Conservation (phyloP, 2,888 invertebrate genomes). For the Mythimna vitellina region DNA sequence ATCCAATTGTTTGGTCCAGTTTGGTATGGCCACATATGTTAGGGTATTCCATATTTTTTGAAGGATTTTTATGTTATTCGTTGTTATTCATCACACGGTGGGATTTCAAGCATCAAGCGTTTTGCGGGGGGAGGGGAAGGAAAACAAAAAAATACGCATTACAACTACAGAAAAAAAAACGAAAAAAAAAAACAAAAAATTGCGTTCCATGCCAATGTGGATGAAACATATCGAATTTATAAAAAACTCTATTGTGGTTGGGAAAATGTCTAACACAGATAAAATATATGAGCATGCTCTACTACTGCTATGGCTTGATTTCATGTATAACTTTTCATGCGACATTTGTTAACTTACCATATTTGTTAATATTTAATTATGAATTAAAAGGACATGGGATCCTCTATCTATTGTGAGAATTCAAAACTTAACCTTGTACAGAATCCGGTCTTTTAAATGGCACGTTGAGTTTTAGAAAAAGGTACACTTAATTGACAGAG, state of each 20-base stretch:
- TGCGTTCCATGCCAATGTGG: slow-evolving; percentile 55
- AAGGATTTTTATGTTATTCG: slow-evolving; percentile 72
- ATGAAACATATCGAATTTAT: slow-evolving; percentile 57
- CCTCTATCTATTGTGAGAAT: neutral
- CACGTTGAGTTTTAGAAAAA: neutral
- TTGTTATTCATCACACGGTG: slow-evolving; percentile 86
- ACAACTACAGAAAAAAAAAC: slow-evolving; percentile 88
- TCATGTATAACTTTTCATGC: slow-evolving; percentile 71
- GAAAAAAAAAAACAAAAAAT: slow-evolving; percentile 69
- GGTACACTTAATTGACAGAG: neutral
- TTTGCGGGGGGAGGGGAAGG: slow-evolving; percentile 85
- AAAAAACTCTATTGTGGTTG: slow-evolving; percentile 82
- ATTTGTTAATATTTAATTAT: slow-evolving; percentile 52
- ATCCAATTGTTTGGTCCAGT: slow-evolving; percentile 64
- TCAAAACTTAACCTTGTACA: neutral
- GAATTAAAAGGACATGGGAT: slow-evolving; percentile 69
- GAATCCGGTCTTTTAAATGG: neutral
- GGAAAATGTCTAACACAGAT: slow-evolving; percentile 90
- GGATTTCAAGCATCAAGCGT: slow-evolving; percentile 90
- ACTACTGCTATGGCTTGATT: slow-evolving; percentile 87
- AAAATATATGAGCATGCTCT: slow-evolving; percentile 79
- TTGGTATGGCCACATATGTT: slow-evolving; percentile 50
- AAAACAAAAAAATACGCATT: slow-evolving; percentile 90
- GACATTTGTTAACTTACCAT: slow-evolving; percentile 73
- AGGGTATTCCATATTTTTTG: slow-evolving; percentile 63